phyloP scores from a whole-genome alignment of 2,888 invertebrate species.

The Nycteola revayana region DNA sequence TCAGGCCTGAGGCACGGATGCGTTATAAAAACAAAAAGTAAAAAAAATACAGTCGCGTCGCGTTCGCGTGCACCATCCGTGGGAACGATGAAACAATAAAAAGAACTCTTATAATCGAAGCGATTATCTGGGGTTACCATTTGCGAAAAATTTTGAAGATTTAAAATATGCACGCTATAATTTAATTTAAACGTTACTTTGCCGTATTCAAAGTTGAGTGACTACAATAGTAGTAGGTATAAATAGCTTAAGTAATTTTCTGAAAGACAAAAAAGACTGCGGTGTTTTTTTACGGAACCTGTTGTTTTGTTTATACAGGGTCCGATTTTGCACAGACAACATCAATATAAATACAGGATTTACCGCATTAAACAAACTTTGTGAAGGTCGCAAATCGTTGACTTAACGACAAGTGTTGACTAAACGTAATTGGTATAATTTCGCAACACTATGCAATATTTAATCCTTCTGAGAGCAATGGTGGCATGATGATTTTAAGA shows the following conservation, averaged over 20 bases:
- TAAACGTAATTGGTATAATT: too few species aligned
- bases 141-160: constrained; percentile 57
- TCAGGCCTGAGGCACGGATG: constrained; percentile 69
- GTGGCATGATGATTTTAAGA: too few species aligned
- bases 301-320: constrained; percentile 37
- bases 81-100: constrained; percentile 68
- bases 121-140: constrained; percentile 58
- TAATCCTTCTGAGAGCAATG: too few species aligned
- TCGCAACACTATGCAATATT: too few species aligned
- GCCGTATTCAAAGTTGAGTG: constrained; percentile 28
- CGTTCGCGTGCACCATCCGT: constrained; percentile 68
- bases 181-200: constrained; percentile 27
- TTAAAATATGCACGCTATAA: constrained; percentile 29
- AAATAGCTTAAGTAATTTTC: constrained; percentile 41
- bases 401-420: not conserved
- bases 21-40: constrained; percentile 43
- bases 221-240: constrained; percentile 49
- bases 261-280: too few species aligned
- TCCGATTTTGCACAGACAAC: too few species aligned
- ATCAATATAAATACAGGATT: constrained; percentile 37
- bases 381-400: constrained; percentile 9
- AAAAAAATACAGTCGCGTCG: constrained; percentile 51
- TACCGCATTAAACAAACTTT: constrained; percentile 12
- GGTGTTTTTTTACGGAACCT: constrained; percentile 16
- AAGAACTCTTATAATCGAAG: constrained; percentile 45